A percentile compares a stretch with the other conserved stretches of the same genome.
Evolutionary conservation across 2,797 vertebrate genomes (phyloP).

Genomic region (Rachycentron canadum): DNA sequence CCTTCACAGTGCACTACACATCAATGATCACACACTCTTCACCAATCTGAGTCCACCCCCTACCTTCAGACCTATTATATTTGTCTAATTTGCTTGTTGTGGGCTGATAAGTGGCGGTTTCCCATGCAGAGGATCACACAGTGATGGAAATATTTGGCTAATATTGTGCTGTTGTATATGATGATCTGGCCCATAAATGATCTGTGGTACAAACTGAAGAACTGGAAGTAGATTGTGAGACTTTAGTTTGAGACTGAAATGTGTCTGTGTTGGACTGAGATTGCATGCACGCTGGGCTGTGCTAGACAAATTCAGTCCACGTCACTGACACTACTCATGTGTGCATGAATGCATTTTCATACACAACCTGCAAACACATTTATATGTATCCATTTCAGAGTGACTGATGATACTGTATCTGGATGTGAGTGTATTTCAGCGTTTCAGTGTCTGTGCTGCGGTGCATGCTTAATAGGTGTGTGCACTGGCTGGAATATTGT

Average conservation of each 20-base stretch:
- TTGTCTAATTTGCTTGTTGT: conserved; percentile 65
- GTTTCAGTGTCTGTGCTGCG: conserved; percentile 34
- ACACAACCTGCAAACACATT: conserved; percentile 23
- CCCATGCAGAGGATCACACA: conserved; percentile 24
- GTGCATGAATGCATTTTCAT: conserved; percentile 26
- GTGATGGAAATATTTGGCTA: conserved; percentile 57
- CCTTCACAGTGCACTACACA: conserved; percentile 38
- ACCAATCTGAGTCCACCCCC: conserved; percentile 22
- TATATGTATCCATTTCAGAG: conserved; percentile 32
- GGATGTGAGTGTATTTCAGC: conserved; percentile 30
- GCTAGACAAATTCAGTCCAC: conserved; percentile 5
- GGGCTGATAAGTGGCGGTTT: conserved; percentile 66
- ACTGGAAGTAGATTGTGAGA: conserved; percentile 30
- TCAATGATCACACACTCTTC: conserved; percentile 25
- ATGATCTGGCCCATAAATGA: conserved; percentile 39
- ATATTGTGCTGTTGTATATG: conserved; percentile 36
- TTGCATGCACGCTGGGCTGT: conserved; percentile 9
- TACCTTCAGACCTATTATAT: conserved; percentile 53
- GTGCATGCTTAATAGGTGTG: conserved; percentile 43
- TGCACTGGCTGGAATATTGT: conserved; percentile 41
- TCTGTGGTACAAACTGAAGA: conserved; percentile 28
- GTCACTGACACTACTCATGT: neutral
- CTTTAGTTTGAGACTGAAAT: conserved; percentile 47
- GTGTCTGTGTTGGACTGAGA: conserved; percentile 3
- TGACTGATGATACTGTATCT: conserved; percentile 30